Evolutionary conservation across 1,140 invertebrate species (phyloP).

Genomic region (Scaptomyza montana): DNA sequence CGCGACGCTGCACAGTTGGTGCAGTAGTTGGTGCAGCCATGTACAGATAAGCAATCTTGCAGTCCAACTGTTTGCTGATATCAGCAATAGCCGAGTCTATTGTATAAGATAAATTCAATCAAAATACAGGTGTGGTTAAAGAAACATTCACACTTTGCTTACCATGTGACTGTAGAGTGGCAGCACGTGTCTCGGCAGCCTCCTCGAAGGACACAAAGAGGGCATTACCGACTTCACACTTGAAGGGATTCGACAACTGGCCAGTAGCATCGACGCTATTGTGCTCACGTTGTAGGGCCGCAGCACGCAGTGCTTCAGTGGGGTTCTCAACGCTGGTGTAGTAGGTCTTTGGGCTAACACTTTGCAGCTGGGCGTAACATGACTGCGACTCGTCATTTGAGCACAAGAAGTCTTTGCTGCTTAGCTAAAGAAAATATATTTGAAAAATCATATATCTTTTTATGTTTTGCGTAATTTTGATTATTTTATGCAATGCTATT

Average conservation of each 20-base stretch:
- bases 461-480: background rate
- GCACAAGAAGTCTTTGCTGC: conserved; percentile 72
- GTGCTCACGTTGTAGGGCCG: conserved; percentile 54
- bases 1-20: conserved; percentile 54
- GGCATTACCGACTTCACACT: conserved; percentile 63
- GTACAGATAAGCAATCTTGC: conserved; percentile 77
- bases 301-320: conserved; percentile 63
- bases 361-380: conserved; percentile 71
- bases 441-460: background rate
- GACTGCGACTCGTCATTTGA: conserved; percentile 57
- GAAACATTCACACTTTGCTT: conserved; percentile 27
- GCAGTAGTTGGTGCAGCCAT: conserved; percentile 62
- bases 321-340: conserved; percentile 78
- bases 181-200: conserved; percentile 76
- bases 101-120: conserved; percentile 35
- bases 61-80: conserved; percentile 64
- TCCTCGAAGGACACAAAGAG: conserved; percentile 84
- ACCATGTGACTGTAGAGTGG: conserved; percentile 84
- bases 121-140: too few relatives aligned
- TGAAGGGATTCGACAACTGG: conserved; percentile 54
- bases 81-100: conserved; percentile 77
- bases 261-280: conserved; percentile 66
- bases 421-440: conserved; percentile 43
- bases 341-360: conserved; percentile 71
- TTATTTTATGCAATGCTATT: background rate